These are phyloP conservation scores for Leucoma salicis DNA, from an alignment of 2,888 invertebrate species.

Conservation along the genomic window DNA sequence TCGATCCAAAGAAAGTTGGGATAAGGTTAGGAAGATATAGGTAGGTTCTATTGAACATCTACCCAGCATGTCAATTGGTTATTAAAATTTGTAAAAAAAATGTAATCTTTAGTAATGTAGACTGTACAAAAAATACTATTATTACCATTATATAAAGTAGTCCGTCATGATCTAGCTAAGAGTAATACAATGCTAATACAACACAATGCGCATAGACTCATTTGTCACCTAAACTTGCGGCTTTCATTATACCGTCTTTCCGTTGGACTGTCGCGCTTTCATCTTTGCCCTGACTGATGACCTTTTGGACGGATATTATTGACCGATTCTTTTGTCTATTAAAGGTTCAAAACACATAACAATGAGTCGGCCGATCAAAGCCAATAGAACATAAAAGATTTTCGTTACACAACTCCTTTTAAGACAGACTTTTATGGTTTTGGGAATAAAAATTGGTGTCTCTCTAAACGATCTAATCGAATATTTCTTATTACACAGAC, in stretches of 20 bases:
- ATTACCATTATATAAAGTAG: background rate
- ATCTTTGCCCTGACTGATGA: slow-evolving; percentile 73
- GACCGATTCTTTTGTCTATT: slow-evolving; percentile 63
- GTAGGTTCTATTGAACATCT: no score
- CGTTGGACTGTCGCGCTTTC: slow-evolving; percentile 50
- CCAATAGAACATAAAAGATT: no score
- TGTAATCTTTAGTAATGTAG: background rate
- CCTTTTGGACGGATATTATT: slow-evolving; percentile 68
- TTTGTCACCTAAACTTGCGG: slow-evolving; percentile 56
- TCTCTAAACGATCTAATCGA: no score
- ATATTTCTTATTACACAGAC: no score
- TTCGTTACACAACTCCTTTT: no score
- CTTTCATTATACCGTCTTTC: slow-evolving; percentile 40
- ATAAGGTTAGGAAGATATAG: no score
- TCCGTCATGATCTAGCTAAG: slow-evolving; percentile 52
- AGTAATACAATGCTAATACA: slow-evolving; percentile 56
- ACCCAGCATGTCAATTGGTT: no score
- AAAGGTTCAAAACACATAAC: slow-evolving; percentile 56
- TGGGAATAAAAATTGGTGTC: no score
- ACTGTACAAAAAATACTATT: background rate
- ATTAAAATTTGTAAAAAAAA: background rate
- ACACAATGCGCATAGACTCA: slow-evolving; percentile 58
- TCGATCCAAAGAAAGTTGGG: no score
- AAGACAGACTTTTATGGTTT: no score
- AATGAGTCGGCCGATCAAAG: slow-evolving; percentile 67